Evolutionary conservation across 1,140 invertebrate genomes (phyloP), one percentile per base, ranked within the genome.

Genomic region (Drosophila malerkotliana): DNA sequence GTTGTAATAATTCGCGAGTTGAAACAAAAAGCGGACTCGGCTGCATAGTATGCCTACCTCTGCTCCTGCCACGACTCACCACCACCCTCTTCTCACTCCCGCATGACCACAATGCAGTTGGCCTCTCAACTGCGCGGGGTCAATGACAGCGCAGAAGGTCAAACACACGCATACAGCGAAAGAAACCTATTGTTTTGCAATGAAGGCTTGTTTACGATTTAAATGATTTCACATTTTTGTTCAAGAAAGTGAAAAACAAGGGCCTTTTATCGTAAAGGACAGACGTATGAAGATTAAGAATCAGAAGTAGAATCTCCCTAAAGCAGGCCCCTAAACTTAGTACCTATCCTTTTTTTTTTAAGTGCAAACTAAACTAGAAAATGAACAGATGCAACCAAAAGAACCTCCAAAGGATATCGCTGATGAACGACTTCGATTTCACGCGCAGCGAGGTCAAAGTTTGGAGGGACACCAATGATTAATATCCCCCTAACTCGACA

Each of bases 101-200:
- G 32, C 52, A 71, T 76, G 71, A 78, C 59, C 45, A 47, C 56
- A 30, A 63, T 79, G 78, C 77, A 84, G 75, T 77, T 84, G 76
- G 45, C 67, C 47, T 79, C 68, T 57, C 56, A 48, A 26, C 34
- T 26, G 9, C 45, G 34, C 53, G 89, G 63, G 89, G 90, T 91
- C 89, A 91, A 89, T 85, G 89, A 91, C 89, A 85, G 83, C 73
- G 18, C 52, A 71, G 89, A 91, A 91, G 89, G 89, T 81, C 89
- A 88, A 69, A 73, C 61, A 59, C 45, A 72, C 67, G 54, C 75
- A 59, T 47, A 32, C 44, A 26, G 32, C 34, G 14, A n/a, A 37
- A 54, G 32, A 47, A 41, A 12, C 0, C 58, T 32, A 44, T 15
- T 15, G 37, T 14, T 39, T 47, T 54, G 53, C 52, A 30, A 51